Base-by-base conservation (phyloP, 30 jellyfish, hydroid and myxozoan species). In the Clytia hemisphaerica region DNA sequence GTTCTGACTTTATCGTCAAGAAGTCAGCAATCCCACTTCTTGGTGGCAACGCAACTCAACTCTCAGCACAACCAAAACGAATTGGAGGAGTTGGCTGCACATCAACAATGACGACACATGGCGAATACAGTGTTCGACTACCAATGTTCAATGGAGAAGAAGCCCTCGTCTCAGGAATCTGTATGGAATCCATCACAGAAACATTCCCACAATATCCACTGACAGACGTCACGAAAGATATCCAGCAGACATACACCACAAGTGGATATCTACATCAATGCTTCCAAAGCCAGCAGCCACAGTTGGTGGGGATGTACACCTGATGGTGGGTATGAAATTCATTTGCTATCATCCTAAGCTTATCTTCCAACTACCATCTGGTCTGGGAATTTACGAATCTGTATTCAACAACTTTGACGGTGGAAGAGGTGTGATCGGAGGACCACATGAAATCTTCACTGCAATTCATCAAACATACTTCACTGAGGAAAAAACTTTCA, bases 351-450 rank as follows among this genome's bases (percentile, higher is more conserved):
- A 57, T 57, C 70, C 53, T 3, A 32, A 57, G 16, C 14, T 31
- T 6, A n/a, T 57, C 25, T 33, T n/a, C 30, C 70, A 57, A 2
- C 42, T 51, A 12, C n/a, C 16, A 21, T 51, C 66, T 14, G 66
- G 66, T 51, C 30, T 57, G 5, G 30, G 44, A 7, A 57, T 57
- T 57, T 57, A 57, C 2, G 38, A 32, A 0, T 57, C 70, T 9
- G 12, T 57, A 4, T 57, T 57, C 30, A 25, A 21, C 19, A 57
- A 31, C 6, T 9, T 0, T 6, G 42, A 57, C 30, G 70, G 82
- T 26, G 55, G 31, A 5, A 12, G 58, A n/a, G 72, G 82, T 5
- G 62, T 69, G 12, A 31, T 69, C 55, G 82, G 76, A n/a, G 82
- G 82, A 3, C 77, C 74, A 14, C 82, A 45, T 34, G 19, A 22